Percentiles rank a stretch among this genome's conserved stretches.
Conservation (phyloP, 2,113 vertebrate genomes). For the Gorilla gorilla region DNA sequence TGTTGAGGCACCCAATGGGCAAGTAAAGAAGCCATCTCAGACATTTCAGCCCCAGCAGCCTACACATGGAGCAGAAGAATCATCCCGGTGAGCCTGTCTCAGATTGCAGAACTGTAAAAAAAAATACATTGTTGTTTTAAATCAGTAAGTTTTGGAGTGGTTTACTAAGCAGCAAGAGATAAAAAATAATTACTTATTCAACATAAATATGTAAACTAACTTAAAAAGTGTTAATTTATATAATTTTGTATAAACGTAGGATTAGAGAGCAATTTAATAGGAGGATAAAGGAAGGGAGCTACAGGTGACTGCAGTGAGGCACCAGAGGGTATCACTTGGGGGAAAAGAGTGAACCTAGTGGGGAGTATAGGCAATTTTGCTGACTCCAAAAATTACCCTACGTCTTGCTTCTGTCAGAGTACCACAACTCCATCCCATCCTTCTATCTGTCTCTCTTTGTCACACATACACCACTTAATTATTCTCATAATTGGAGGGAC, state of each 20-base stretch:
- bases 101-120: background rate
- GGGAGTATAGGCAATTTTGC: background rate
- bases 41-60: background rate
- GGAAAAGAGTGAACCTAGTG: background rate
- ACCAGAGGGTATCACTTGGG: background rate
- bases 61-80: background rate
- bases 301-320: background rate
- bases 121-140: background rate
- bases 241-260: background rate
- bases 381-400: background rate
- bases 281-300: background rate
- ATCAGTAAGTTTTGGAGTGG: background rate
- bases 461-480: background rate
- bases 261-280: slow-evolving; percentile 1
- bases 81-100: background rate
- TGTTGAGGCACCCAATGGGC: rapidly evolving
- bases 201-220: background rate
- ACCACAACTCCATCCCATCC: rapidly evolving
- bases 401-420: background rate
- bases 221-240: background rate
- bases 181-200: background rate
- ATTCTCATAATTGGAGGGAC: background rate
- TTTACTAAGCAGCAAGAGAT: background rate
- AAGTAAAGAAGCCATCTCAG: background rate
- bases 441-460: background rate